A percentile compares a stretch with the other conserved stretches of the same genome.
phyloP scores from a whole-genome alignment of 2,113 vertebrate species.

The Anguilla japonica region DNA sequence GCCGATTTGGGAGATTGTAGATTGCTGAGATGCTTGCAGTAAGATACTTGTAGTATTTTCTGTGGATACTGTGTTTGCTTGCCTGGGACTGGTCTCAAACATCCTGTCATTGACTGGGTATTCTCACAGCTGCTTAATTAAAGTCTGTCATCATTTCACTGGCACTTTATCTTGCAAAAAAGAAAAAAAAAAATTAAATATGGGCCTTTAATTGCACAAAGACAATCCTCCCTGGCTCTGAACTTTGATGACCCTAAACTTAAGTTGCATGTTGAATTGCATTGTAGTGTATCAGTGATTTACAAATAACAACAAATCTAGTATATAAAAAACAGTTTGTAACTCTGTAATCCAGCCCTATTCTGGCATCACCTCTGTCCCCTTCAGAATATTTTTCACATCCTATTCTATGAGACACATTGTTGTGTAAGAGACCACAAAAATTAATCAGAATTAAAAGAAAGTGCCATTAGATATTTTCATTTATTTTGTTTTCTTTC shows the following conservation, averaged over 20 bases:
- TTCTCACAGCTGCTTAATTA: neutral
- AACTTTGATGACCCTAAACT: neutral
- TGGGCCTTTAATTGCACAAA: neutral
- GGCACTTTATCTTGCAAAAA: neutral
- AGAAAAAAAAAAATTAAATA: neutral
- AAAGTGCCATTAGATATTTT: neutral
- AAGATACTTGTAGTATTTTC: neutral
- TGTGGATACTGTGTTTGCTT: neutral
- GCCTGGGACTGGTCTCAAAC: neutral
- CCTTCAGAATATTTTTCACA: too few relatives aligned
- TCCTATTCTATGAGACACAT: neutral
- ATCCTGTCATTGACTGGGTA: neutral
- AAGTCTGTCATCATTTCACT: neutral
- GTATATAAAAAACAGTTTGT: too few relatives aligned
- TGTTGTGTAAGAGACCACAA: neutral
- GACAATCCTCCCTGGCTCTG: neutral
- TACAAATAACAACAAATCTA: too few relatives aligned
- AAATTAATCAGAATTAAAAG: neutral
- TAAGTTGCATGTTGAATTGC: neutral
- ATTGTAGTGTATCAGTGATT: too few relatives aligned
- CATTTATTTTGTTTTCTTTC: neutral
- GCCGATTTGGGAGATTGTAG: too few relatives aligned
- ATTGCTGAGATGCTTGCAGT: neutral
- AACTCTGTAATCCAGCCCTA: too few relatives aligned
- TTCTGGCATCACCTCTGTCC: too few relatives aligned